These are phyloP conservation scores for Denticeps clupeoides DNA, from an alignment of 2,797 vertebrate species.

Conservation along the genomic window DNA sequence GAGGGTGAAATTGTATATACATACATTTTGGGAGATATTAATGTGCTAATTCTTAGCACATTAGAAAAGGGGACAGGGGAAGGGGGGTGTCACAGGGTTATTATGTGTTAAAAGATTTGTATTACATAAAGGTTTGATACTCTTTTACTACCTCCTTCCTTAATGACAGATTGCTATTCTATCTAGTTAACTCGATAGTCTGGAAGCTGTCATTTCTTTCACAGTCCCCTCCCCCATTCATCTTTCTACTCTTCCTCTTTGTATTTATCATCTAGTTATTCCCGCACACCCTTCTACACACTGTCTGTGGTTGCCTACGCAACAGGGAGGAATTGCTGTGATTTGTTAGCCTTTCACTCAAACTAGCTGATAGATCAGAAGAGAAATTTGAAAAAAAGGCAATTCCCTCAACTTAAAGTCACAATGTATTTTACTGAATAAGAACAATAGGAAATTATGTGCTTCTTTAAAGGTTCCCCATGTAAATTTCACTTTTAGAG, in stretches of 20 bases:
- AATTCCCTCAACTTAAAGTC: no score
- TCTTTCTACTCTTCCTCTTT: constrained; percentile 12
- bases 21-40: neutral
- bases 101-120: constrained; percentile 13
- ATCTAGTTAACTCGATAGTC: constrained; percentile 32
- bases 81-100: neutral
- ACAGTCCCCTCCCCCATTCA: constrained; percentile 16
- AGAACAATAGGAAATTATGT: no score
- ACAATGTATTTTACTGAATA: no score
- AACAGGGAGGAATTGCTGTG: no score
- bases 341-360: no score
- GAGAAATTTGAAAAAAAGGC: no score
- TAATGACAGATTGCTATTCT: constrained; percentile 10
- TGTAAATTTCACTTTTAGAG: no score
- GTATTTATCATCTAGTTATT: constrained; percentile 1
- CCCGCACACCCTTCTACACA: neutral
- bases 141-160: neutral
- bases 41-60: neutral
- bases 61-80: neutral
- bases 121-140: neutral
- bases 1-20: neutral
- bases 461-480: no score
- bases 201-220: constrained; percentile 23
- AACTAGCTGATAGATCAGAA: no score
- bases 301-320: neutral